A percentile compares a stretch with the other conserved stretches of the same genome.
Conservation (phyloP, 2,888 invertebrate species). For the Tipula helvola region DNA sequence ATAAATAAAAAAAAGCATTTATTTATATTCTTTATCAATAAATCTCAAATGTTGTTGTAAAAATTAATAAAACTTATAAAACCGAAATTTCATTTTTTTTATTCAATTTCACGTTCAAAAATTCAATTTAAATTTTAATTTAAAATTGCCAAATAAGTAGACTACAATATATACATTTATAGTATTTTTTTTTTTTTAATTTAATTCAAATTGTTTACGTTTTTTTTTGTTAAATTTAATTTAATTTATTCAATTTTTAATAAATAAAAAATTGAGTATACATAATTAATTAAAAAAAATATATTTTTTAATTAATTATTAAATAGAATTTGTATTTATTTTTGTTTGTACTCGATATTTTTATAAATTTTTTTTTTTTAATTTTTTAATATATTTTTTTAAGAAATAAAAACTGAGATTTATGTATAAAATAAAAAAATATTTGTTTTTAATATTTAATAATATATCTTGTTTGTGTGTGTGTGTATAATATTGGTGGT, state of each 20-base stretch:
- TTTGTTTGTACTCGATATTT: not conserved
- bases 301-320: not conserved
- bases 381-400: not conserved
- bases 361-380: not conserved
- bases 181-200: not conserved
- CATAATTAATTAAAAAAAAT: not conserved
- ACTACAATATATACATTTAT: conserved; percentile 4
- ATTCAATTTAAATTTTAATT: not conserved
- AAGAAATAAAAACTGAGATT: not conserved
- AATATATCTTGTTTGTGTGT: not conserved
- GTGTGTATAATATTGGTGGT: not conserved
- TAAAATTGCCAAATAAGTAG: not conserved
- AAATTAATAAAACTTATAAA: not conserved
- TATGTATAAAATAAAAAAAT: conserved; percentile 4
- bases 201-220: not conserved
- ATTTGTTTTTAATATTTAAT: not conserved
- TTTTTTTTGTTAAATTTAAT: not conserved
- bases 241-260: not conserved
- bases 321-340: not conserved
- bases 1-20: not conserved
- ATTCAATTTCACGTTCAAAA: not conserved
- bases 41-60: not conserved
- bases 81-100: not conserved
- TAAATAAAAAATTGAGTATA: not conserved
- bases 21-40: not conserved